Evolutionary conservation across 2,113 vertebrate genomes (phyloP), one percentile per base, ranked within the genome.

Genomic region (Xiphias gladius): DNA sequence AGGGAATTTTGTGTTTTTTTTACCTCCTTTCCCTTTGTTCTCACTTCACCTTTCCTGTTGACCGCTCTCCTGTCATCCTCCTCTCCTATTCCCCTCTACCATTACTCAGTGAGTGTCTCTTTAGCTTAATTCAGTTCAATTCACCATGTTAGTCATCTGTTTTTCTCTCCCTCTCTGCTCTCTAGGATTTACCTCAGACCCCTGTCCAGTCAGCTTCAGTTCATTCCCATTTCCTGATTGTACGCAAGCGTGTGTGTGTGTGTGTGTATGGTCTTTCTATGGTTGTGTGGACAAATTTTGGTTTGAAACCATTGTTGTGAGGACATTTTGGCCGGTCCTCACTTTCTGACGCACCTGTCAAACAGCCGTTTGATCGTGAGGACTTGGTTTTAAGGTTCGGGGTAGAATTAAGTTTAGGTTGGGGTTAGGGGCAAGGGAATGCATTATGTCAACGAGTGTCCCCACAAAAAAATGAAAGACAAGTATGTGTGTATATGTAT

Each of bases 11-110:
- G n/a, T n/a, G n/a, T 24, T 2, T 61, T 17, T 66, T 58, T 61
- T 19, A 16, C 17, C 43, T 14, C 17, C 2, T 50, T 61, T 19
- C 32, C 22, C 30, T 54, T 32, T 37, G 39, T 73, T 76, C 13
- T 50, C 22, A 64, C 11, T 39, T 71, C 58, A 76, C 55, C 59
- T 65, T 55, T 64, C 55, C 63, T n/a, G 11, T 75, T 65, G 61
- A 73, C 62, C 28, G 22, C 55, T 65, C 17, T 74, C 26, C 19
- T 70, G 43, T 54, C 26, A 7, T 58, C 24, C 6, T 58, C 19
- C 30, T 58, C 59, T 22, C 50, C 39, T 64, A 7, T n/a, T 41
- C 41, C 22, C 30, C 12, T 5, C 11, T 50, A n/a, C 30, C 22
- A n/a, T 41, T 19, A 61, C 14, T 68, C 74, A 72, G 4, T 69